Evolutionary conservation across 2,113 vertebrate genomes (phyloP).

Genomic region (Gallinago media): DNA sequence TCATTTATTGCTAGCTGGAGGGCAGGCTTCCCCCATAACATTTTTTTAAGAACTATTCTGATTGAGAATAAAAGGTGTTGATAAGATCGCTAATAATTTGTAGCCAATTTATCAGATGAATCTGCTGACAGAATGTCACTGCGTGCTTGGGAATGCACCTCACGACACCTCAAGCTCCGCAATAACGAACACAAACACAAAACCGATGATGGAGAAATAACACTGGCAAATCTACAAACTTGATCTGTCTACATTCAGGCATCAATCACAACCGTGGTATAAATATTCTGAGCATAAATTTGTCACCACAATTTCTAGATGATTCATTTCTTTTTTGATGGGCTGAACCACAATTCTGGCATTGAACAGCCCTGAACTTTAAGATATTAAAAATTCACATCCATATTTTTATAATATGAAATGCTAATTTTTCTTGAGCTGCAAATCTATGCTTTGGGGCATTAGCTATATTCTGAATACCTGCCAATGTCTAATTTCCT

Average conservation of each 20-base stretch:
- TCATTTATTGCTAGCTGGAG: not conserved
- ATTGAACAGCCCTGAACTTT: not conserved
- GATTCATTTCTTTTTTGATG: not conserved
- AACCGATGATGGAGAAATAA: not conserved
- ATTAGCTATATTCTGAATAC: not conserved
- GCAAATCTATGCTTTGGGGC: not conserved
- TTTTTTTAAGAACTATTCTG: not conserved
- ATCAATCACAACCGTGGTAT: rapidly evolving
- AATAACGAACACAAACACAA: not conserved
- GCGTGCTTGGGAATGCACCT: not conserved
- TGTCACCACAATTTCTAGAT: not conserved
- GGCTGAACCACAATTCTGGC: not conserved
- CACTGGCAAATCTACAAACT: not conserved
- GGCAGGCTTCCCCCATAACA: not conserved
- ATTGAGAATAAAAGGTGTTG: not conserved
- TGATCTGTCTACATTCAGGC: not conserved
- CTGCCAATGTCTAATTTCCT: not conserved
- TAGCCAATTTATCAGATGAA: not conserved
- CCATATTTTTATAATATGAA: not conserved
- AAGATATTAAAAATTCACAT: slow-evolving; percentile 13
- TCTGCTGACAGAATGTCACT: not conserved
- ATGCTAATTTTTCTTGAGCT: slow-evolving; percentile 14
- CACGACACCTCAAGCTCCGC: not conserved
- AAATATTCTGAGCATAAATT: not conserved
- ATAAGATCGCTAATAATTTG: not conserved